Evolutionary conservation across 2,797 vertebrate genomes (phyloP).

Genomic region (Danio albolineatus): DNA sequence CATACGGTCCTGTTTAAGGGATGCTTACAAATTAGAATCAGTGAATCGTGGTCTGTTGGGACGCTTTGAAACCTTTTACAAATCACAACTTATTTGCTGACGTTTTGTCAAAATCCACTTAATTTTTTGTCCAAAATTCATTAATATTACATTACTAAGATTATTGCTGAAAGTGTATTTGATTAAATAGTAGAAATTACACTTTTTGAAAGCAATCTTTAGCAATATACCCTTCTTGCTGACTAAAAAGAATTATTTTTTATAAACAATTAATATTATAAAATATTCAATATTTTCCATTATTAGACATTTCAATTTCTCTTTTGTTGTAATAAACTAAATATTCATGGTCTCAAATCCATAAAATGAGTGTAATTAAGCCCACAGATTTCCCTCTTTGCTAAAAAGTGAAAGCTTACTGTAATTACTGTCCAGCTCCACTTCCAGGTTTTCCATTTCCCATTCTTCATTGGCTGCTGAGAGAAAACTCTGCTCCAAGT

Average conservation of each 20-base stretch:
- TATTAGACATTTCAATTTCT: too few relatives aligned
- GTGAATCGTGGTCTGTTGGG: conserved; percentile 17
- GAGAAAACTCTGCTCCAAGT: background rate
- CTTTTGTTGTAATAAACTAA: background rate
- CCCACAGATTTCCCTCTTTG: background rate
- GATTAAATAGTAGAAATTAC: background rate
- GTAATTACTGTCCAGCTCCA: background rate
- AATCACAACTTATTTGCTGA: background rate
- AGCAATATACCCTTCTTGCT: background rate
- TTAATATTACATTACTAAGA: too few relatives aligned
- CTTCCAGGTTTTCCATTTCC: background rate
- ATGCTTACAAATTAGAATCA: conserved; percentile 34
- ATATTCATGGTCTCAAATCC: background rate
- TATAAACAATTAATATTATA: background rate
- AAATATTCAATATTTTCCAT: background rate
- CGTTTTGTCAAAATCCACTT: background rate
- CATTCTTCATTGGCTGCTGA: background rate
- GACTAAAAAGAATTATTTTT: too few relatives aligned
- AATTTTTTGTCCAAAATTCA: too few relatives aligned
- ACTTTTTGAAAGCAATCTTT: background rate
- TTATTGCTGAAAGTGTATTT: background rate
- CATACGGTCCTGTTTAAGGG: conserved; percentile 40
- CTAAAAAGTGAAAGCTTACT: background rate
- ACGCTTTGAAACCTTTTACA: background rate
- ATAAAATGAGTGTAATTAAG: background rate